Evolutionary conservation across 2,797 vertebrate species (phyloP).

Genomic region (Rallus crepitans): DNA sequence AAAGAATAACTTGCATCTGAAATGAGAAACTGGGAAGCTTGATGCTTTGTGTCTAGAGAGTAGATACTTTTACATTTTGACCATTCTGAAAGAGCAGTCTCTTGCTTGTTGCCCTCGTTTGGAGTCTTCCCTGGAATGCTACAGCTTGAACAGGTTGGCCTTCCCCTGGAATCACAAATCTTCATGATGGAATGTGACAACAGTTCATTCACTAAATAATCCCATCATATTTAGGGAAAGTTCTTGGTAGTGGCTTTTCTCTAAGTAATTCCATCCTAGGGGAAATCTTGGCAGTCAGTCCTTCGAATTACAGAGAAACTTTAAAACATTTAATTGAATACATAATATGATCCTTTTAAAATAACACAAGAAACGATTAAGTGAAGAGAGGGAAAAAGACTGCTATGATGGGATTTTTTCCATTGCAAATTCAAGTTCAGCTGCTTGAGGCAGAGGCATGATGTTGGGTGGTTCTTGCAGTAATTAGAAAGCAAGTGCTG

Average conservation of each 20-base stretch:
- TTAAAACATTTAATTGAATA: constrained; percentile 22
- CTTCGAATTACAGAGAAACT: neutral
- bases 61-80: neutral
- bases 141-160: neutral
- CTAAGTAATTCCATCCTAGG: neutral
- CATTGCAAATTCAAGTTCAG: constrained; percentile 37
- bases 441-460: neutral
- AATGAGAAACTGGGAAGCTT: neutral
- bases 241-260: neutral
- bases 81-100: neutral
- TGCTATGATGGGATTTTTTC: constrained; percentile 25
- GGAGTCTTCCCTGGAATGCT: neutral
- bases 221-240: neutral
- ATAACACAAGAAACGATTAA: neutral
- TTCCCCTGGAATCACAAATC: neutral
- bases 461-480: neutral
- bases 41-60: neutral
- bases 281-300: neutral
- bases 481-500: constrained; percentile 49
- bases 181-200: neutral
- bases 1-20: neutral
- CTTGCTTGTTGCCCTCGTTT: neutral
- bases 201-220: neutral
- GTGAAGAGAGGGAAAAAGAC: neutral
- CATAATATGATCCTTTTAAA: neutral